Evolutionary conservation across 2,113 vertebrate species (phyloP), one percentile per base, ranked within the genome.

Genomic region (Mola mola): DNA sequence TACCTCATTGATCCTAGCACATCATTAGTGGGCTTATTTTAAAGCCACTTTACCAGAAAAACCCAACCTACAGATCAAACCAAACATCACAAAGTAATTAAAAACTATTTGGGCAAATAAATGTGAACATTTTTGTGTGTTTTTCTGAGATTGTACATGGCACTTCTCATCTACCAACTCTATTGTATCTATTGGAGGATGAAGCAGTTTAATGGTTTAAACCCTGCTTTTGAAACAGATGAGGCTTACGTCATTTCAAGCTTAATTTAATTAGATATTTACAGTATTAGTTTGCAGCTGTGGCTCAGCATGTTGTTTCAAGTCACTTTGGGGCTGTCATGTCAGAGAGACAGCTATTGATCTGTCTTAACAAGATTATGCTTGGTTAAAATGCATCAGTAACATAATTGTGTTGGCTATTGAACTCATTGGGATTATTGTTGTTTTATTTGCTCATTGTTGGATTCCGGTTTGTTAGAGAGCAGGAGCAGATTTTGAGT

Each of bases 1-100:
- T 59, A 31, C 77, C 72, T 71, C 79, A 91, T 92, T 92, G 87
- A 92, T 92, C 88, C 83, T 57, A 17, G 63, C 80, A 78, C 86
- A 89, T 91, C 88, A 92, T 92, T 91, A 92, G 82, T 61, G 26
- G 77, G 86, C 85, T 92, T 92, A 92, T 66, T 82, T 58, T 72
- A 87, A 90, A 90, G 76, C 90, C 86, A 84, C 89, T 90, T 88
- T 81, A 87, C 68, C 78, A 84, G 82, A 75, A 84, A 68, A 56
- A 69, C 51, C 67, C 60, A 64, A 12, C 38, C 57, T 68, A 72
- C 69, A 74, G 47, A 83, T 55, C 73, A 72, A 65, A 55, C 37
- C 29, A 28, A 51, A 56, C 80, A 66, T 64, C 36, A 48, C 22
- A 69, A 29, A 47, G 24, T 5, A 66, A 51, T 53, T 58, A 9